Evolutionary conservation across 1,140 invertebrate species (phyloP), one percentile per base, ranked within the genome.

Genomic region (Pogonomyrmex barbatus): DNA sequence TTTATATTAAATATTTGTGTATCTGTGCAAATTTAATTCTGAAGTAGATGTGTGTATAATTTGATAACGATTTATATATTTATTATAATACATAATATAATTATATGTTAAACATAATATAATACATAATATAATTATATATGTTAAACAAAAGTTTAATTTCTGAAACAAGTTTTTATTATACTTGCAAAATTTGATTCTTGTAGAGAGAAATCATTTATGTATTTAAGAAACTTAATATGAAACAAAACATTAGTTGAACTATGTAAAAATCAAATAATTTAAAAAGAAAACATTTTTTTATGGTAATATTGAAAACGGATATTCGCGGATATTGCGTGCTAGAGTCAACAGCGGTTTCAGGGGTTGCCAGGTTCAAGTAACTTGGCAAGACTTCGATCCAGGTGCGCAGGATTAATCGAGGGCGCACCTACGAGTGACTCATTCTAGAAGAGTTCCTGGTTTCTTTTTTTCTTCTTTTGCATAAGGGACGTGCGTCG

Each of bases 371-470:
- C 68, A 30, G 36, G 58, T 79, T 79, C 47, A 45, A 85, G 33
- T 65, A 85, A 39, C n/a, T 45, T 76, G 39, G 50, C 73, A 78
- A 89, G 77, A 62, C 87, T 50, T 85, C 58, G 71, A 60, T 68
- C 88, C 88, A 90, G 88, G 88, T 90, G 85, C 67, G 36, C 68
- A 17, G 58, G 56, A 89, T 90, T 90, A 89, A 89, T 68, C 71
- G 62, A 71, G 86, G 88, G 36, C 88, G 87, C 88, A 68, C 88
- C 88, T 90, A 90, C 45, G 36, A 14, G 45, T 90, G 88, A 90
- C 88, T 90, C 88, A 90, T 68, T 83, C 30, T 87, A 14, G 42
- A 89, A 39, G 71, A 82, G 47, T 85, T 68, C 76, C 42, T 84
- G 68, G 81, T 70, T 70, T 88, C 78, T 76, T 81, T 62, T 62